Percentiles rank a stretch among this genome's conserved stretches.
These are phyloP conservation scores for Steatornis caripensis DNA, from an alignment of 2,113 vertebrate species.

Conservation along the genomic window DNA sequence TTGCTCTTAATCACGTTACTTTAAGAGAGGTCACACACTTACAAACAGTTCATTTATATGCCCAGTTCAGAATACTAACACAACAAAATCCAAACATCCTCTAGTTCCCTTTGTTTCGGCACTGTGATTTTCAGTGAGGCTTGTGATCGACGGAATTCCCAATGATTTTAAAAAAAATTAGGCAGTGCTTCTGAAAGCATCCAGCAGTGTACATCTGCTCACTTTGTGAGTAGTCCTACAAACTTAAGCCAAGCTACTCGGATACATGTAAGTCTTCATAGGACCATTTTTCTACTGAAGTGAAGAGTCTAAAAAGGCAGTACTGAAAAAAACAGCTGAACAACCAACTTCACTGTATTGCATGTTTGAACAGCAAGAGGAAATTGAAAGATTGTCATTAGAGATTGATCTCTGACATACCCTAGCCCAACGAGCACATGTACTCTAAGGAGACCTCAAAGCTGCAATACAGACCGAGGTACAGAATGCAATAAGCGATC, in stretches of 20 bases:
- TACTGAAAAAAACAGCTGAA: neutral
- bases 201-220: neutral
- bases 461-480: neutral
- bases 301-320: neutral
- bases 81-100: neutral
- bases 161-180: neutral
- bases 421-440: accelerated
- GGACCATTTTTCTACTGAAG: neutral
- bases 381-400: neutral
- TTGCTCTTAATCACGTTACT: neutral
- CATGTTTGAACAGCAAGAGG: neutral
- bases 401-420: neutral
- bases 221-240: neutral
- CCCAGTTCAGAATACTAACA: neutral
- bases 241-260: neutral
- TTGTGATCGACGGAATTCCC: neutral
- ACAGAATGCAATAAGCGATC: neutral
- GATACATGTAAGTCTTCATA: neutral
- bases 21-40: neutral
- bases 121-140: neutral
- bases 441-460: neutral
- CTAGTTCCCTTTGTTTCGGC: neutral
- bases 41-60: neutral
- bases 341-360: neutral
- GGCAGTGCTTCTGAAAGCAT: neutral